Evolutionary conservation across 2,888 invertebrate species (phyloP).

Genomic region (Atethmia centrago): DNA sequence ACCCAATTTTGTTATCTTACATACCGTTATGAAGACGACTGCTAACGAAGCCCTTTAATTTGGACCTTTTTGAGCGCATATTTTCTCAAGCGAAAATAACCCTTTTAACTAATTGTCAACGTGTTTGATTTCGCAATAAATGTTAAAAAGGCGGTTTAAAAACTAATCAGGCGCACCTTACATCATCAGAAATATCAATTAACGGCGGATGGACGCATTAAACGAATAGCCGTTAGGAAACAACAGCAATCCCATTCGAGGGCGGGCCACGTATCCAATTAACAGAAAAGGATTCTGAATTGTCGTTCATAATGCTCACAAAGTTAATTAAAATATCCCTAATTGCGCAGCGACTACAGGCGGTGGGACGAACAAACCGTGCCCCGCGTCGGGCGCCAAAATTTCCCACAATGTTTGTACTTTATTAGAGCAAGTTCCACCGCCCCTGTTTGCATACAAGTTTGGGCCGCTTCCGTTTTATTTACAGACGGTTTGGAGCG

Average conservation of each 20-base stretch:
- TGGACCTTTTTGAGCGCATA: conserved; percentile 6
- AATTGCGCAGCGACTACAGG: conserved; percentile 75
- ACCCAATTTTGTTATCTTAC: conserved; percentile 59
- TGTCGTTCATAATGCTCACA: conserved; percentile 83
- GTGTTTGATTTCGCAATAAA: conserved; percentile 25
- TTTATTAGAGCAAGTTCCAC: conserved; percentile 86
- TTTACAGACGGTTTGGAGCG: conserved; percentile 65
- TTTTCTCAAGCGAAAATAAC: conserved; percentile 23
- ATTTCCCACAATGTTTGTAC: conserved; percentile 84
- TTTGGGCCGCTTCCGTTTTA: conserved; percentile 70
- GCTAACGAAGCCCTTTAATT: conserved; percentile 45
- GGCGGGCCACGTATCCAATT: conserved; percentile 83
- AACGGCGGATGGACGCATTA: conserved; percentile 69
- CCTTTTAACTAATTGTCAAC: conserved; percentile 9
- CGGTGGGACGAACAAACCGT: conserved; percentile 60
- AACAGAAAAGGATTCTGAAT: conserved; percentile 84
- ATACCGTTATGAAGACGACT: conserved; percentile 31
- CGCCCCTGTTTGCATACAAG: conserved; percentile 81
- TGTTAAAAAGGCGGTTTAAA: too few relatives aligned
- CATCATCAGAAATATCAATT: conserved; percentile 69
- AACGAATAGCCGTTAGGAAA: conserved; percentile 76
- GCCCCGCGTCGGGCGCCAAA: conserved; percentile 70
- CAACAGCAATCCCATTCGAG: conserved; percentile 72
- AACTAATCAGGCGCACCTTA: conserved; percentile 47
- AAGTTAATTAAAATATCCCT: conserved; percentile 86